Evolutionary conservation across 2,113 vertebrate species (phyloP), one percentile per base, ranked within the genome.

Genomic region (Cynoglossus semilaevis): DNA sequence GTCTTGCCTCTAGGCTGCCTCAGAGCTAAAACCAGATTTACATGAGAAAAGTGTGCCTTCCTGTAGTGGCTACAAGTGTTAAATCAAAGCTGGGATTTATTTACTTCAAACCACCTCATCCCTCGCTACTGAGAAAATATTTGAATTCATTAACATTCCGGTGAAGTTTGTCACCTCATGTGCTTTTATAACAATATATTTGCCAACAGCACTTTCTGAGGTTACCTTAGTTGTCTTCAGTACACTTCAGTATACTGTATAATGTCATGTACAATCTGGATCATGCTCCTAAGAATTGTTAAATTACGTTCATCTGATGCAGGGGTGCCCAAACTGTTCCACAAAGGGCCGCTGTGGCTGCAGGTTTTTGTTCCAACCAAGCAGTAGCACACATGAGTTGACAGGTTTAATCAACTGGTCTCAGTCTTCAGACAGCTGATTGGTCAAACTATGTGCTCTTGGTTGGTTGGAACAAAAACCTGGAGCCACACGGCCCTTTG

Each of bases 31-130:
- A n/a, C n/a, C 2, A 36, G 67, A 72, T 62, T 63, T 49, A 10
- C 49, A 11, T 61, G 45, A 64, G 38, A 56, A 72, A 76, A 62
- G 67, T 60, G 80, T 87, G 85, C 81, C 79, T 85, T 87, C 49
- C 53, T 74, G 34, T 62, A 51, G 59, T 67, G 51, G 69, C 55
- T 70, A 9, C 34, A 22, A 62, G 17, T 72, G 69, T 42, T n/a
- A 75, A 66, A 54, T 37, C 14, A 58, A 58, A 49, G 37, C 53
- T 52, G 52, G 76, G 53, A 71, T 69, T 35, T 63, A 53, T 18
- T 43, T 63, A 53, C 29, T 43, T 44, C 45, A 67, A 53, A 55
- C 64, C 67, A 65, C 67, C 76, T 79, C 58, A 67, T 65, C 15
- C 2, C n/a, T 50, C 15, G 13, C 47, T 47, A 58, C 29, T 42